Evolutionary conservation across 2,113 vertebrate species (phyloP).

Genomic region (Rhea americana): DNA sequence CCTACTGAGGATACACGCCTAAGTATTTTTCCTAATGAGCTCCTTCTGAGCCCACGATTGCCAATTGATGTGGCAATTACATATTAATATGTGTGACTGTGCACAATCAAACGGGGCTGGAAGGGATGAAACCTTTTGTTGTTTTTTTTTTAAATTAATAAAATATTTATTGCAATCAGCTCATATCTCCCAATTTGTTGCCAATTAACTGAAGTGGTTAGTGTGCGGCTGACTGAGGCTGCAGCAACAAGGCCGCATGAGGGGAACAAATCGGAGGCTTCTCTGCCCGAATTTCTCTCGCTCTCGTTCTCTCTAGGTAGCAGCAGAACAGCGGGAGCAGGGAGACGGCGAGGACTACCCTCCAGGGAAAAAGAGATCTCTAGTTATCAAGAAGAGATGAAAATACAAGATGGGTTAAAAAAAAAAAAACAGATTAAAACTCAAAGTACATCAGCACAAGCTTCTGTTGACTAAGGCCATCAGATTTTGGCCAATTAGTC

Average conservation of each 20-base stretch:
- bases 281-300: neutral
- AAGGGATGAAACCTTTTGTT: slow-evolving; percentile 55
- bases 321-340: neutral
- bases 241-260: neutral
- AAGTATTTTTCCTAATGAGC: slow-evolving; percentile 46
- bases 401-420: neutral
- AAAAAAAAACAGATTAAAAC: neutral
- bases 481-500: neutral
- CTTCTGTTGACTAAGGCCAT: neutral
- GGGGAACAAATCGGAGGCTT: neutral
- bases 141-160: slow-evolving; percentile 34
- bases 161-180: slow-evolving; percentile 65
- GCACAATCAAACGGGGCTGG: slow-evolving; percentile 44
- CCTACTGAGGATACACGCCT: slow-evolving; percentile 23
- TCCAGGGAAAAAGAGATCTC: neutral
- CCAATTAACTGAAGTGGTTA: slow-evolving; percentile 61
- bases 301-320: neutral
- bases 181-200: slow-evolving; percentile 55
- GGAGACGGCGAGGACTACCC: neutral
- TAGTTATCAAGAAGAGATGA: neutral
- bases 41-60: slow-evolving; percentile 40
- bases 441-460: neutral
- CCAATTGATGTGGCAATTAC: slow-evolving; percentile 60
- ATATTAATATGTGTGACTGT: slow-evolving; percentile 32
- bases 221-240: slow-evolving; percentile 37